phyloP scores from a whole-genome alignment of 1,140 invertebrate genomes.

The Monomorium pharaonis region DNA sequence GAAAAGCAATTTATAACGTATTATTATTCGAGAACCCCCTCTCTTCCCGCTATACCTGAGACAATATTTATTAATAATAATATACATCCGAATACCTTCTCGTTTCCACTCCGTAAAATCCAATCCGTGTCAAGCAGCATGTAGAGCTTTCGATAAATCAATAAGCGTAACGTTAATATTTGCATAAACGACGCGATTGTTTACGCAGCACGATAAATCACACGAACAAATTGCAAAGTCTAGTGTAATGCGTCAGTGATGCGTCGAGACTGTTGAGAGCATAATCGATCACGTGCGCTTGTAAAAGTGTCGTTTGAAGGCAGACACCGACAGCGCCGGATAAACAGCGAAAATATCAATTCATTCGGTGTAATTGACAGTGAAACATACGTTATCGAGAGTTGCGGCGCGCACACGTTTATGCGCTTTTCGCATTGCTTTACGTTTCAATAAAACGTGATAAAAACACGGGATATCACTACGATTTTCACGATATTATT shows the following conservation, averaged over 20 bases:
- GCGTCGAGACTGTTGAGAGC: neutral
- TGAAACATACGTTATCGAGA: constrained; percentile 26
- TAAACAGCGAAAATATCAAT: constrained; percentile 49
- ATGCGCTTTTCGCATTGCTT: neutral
- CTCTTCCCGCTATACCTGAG: neutral
- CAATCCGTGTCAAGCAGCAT: neutral
- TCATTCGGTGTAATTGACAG: constrained; percentile 62
- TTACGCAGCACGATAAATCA: constrained; percentile 32
- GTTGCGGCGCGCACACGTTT: neutral
- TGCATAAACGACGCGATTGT: constrained; percentile 37
- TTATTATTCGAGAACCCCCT: neutral
- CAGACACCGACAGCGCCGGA: neutral
- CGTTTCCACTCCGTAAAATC: neutral
- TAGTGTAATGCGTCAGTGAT: constrained; percentile 27
- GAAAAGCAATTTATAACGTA: neutral
- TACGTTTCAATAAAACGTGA: neutral
- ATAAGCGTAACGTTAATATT: constrained; percentile 18
- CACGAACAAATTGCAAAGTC: constrained; percentile 36
- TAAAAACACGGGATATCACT: neutral
- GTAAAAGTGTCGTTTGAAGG: constrained; percentile 46
- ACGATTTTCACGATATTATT: neutral
- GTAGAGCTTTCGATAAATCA: neutral
- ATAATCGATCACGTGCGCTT: constrained; percentile 30
- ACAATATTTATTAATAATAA: constrained; percentile 47
- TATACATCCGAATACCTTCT: neutral